These are phyloP conservation scores for Phalacrocorax carbo DNA, from an alignment of 2,113 vertebrate species.

Conservation along the genomic window DNA sequence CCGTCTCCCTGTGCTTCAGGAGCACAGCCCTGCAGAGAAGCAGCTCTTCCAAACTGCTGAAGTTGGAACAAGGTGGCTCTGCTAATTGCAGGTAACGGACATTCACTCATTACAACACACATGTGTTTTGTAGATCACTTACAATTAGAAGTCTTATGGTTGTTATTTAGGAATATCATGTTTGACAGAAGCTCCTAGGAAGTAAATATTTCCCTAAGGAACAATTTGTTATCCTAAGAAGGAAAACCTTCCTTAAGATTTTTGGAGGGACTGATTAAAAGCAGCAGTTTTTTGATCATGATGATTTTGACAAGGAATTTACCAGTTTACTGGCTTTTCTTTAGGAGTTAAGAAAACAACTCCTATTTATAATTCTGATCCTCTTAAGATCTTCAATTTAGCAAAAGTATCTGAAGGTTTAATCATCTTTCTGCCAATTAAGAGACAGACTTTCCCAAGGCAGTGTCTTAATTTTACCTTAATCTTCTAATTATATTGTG, in stretches of 20 bases:
- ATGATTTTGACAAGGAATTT: background rate
- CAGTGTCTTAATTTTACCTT: slow-evolving; percentile 48
- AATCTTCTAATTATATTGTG: slow-evolving; percentile 52
- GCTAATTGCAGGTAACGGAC: background rate
- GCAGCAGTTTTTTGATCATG: background rate
- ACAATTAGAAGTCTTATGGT: background rate
- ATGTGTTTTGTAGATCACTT: background rate
- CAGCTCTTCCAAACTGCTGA: background rate
- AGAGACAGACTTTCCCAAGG: slow-evolving; percentile 43
- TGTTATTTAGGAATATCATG: background rate
- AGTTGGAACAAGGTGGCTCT: background rate
- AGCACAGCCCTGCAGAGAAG: background rate
- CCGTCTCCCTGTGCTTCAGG: background rate
- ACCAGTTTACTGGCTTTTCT: background rate
- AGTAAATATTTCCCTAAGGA: background rate
- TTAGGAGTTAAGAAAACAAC: background rate
- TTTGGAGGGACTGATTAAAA: background rate
- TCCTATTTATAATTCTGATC: background rate
- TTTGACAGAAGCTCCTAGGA: background rate
- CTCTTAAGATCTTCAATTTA: background rate
- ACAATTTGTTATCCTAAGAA: background rate
- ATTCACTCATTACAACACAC: background rate
- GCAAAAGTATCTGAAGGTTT: slow-evolving; percentile 19
- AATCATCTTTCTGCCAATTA: slow-evolving; percentile 25
- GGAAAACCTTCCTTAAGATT: background rate